Percentiles rank a stretch among this genome's conserved stretches.
phyloP scores from a whole-genome alignment of 53 echinoderm and acorn worm species.

The Paracentrotus lividus region DNA sequence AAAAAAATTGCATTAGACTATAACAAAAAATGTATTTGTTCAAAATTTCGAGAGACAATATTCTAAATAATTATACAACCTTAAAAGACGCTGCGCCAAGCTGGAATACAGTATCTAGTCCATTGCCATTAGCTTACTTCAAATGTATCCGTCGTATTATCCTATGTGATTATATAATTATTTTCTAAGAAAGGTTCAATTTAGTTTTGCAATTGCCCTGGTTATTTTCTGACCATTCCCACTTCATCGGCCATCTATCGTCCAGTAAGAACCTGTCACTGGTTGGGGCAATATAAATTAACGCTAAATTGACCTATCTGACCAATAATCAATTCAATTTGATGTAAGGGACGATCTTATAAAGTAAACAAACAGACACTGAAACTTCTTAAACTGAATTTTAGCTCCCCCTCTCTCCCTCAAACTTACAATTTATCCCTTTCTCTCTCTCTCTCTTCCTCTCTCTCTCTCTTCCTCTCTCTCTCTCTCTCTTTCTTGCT shows the following conservation, averaged over 20 bases:
- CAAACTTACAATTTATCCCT: neutral
- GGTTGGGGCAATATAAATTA: slow-evolving; percentile 15
- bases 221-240: neutral
- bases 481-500: slow-evolving; percentile 28
- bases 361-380: neutral
- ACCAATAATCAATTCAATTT: neutral
- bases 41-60: too few relatives aligned
- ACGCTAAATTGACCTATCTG: slow-evolving; percentile 20
- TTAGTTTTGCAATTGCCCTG: neutral
- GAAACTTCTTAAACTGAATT: neutral
- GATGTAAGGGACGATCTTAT: neutral
- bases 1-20: too few relatives aligned
- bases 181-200: neutral
- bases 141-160: too few relatives aligned
- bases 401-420: neutral
- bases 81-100: too few relatives aligned
- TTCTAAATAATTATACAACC: too few relatives aligned
- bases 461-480: slow-evolving; percentile 43
- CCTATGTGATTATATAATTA: neutral
- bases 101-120: too few relatives aligned
- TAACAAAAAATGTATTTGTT: too few relatives aligned
- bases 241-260: neutral
- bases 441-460: slow-evolving; percentile 26
- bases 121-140: too few relatives aligned
- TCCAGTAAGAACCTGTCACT: neutral